Evolutionary conservation across 2,113 vertebrate species (phyloP), one percentile per base, ranked within the genome.

Genomic region (Balaenoptera acutorostrata): DNA sequence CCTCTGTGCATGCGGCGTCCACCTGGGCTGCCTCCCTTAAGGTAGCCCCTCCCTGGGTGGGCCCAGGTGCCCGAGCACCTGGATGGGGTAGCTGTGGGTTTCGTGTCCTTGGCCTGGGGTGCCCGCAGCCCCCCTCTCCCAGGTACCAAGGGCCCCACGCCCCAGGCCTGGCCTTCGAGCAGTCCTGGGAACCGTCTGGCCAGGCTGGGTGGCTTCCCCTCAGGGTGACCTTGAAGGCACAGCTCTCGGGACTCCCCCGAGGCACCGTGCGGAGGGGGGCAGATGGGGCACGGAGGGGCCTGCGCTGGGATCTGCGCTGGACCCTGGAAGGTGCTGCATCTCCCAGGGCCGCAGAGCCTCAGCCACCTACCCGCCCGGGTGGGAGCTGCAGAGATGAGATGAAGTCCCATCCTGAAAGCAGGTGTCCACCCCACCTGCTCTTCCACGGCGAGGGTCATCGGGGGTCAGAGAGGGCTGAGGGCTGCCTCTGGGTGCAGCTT

Each of bases 281-380:
- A 12, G 39, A 17, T 44, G n/a, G 27, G 64, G 10, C 27, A 5
- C 2, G 0, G 44, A 33, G 71, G 25, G 12, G 9, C 20, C 17
- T 23, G 23, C 17, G 39, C 52, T 2, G 44, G 64, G 2, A 44
- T 69, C 74, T 36, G 66, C 27, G 6, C 18, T 2, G 20, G 33
- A 5, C 3, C 2, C 0, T 4, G 17, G 23, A n/a, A 39, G 66
- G 29, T 6, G 44, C 27, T 0, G 4, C 0, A 4, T 33, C 57
- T 29, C 20, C 17, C n/a, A 12, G 5, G 21, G 72, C 29, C 0
- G 0, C 17, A 20, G 17, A 11, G 0, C 25, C 14, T 12, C 61
- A 5, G 49, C 33, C 29, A 7, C 5, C 23, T 0, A 10, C 46
- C 74, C 46, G 4, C 6, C 33, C 23, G 2, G 4, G n/a, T 0